phyloP scores from a whole-genome alignment of 2,888 invertebrate species.

The Drosophila infuscata region DNA sequence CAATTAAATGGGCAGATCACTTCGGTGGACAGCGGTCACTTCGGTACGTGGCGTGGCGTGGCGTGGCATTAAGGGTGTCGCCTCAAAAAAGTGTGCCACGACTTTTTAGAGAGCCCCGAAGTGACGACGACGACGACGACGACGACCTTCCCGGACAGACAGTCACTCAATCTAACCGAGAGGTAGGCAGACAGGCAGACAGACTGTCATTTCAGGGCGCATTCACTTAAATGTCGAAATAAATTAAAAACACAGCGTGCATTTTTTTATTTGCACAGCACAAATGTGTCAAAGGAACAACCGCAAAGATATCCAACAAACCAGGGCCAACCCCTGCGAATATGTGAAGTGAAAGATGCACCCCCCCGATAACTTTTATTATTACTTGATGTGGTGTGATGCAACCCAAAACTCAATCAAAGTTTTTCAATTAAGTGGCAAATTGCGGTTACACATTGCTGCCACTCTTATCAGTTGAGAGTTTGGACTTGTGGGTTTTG shows the following conservation, averaged over 20 bases:
- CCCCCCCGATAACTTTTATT: conserved; percentile 23
- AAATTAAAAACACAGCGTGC: conserved; percentile 30
- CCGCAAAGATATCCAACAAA: conserved; percentile 14
- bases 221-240: conserved; percentile 50
- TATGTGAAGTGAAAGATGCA: conserved; percentile 16
- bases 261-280: conserved; percentile 12
- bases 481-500: not conserved
- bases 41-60: not conserved
- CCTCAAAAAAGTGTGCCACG: conserved; percentile 46
- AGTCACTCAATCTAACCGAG: conserved; percentile 14
- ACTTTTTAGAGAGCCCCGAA: conserved; percentile 11
- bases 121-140: conserved; percentile 24
- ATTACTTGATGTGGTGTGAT: conserved; percentile 34
- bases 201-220: conserved; percentile 28
- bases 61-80: conserved; percentile 39
- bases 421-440: conserved; percentile 66
- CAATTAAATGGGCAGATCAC: conserved; percentile 56
- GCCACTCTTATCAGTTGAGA: not conserved
- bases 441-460: not conserved
- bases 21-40: conserved; percentile 50
- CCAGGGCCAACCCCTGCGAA: not conserved
- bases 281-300: conserved; percentile 38
- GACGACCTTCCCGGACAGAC: conserved; percentile 57
- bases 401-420: conserved; percentile 55
- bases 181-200: conserved; percentile 25